Base-by-base conservation (phyloP, 2,113 vertebrate genomes). In the Motacilla alba region DNA sequence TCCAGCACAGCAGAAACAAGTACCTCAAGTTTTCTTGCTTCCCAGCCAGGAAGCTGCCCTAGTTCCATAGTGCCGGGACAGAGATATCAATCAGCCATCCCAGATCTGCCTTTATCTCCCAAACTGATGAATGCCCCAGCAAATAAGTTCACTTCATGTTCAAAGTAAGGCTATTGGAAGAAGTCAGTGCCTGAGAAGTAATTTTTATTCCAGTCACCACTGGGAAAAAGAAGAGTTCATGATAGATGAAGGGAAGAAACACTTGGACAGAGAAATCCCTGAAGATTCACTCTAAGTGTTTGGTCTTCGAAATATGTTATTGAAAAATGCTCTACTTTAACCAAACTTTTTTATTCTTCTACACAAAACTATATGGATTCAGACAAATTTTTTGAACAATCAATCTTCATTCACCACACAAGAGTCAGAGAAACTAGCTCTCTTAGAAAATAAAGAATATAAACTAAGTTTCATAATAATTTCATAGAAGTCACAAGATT, bases 191-290 rank as follows among this genome's bases (percentile, higher is more conserved):
- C 49, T 63, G 84, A 90, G 50, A 90, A 90, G 68, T 47, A 58
- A 82, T 93, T 91, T 94, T 76, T 81, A 94, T 76, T 94, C 75
- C 64, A 94, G 87, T 24, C 87, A 90, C 77, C 10, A 7, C 17
- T 15, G 74, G 91, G 82, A 87, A 92, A 88, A 94, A 69, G n/a
- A 17, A 27, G 39, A 90, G 66, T 27, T 92, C 66, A 79, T 75
- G 63, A 96, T 1, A 89, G 60, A 96, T 88, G 68, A 83, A 84
- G n/a, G 68, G 56, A 68, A 86, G 62, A 91, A 86, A 69, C 31
- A 47, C 80, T 63, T 58, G 67, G 55, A 86, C 87, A 83, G 58
- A 81, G 58, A 95, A 95, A 83, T 88, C 93, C 78, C 86, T 85
- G 44, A 59, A 93, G 94, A 90, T 69, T 85, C 67, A 80, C 58